Base-by-base conservation (phyloP, 2,113 vertebrate genomes). In the Oreochromis spilurus region DNA sequence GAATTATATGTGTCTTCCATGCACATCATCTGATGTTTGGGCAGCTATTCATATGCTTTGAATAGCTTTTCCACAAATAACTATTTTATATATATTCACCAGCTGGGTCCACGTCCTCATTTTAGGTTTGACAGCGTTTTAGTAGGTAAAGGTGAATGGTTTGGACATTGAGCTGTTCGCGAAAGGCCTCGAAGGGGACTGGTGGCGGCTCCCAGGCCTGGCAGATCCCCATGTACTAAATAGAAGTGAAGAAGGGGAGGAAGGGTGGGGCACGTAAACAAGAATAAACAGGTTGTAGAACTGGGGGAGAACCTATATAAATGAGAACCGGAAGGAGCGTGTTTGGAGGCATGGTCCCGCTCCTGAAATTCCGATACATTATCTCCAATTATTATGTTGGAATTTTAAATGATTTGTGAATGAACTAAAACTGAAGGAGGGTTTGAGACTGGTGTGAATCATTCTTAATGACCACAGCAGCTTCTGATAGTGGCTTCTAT, bases 101-200 rank as follows among this genome's bases (percentile, higher is more conserved):
- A 31, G 55, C 0, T 58, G 57, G 57, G 0, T 5, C 14, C 57
- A 31, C 14, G 26, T 26, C 26, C 57, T 60, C 2, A 4, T 31
- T 60, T 60, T 60, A 31, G 14, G 8, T 5, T 31, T 0, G 26
- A 60, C 57, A 60, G 57, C 17, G 26, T 60, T 60, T 60, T 31
- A 60, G 14, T 60, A 31, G 57, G 57, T 60, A 0, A 60, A 60
- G 29, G 57, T 60, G 26, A 31, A 60, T 31, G 2, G 26, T 29
- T 34, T 0, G 3, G 57, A 29, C 8, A 17, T 34, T 31, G 29
- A 60, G 57, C 57, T 0, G 57, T 31, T 31, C 17, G 3, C 7
- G 57, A 14, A 31, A 58, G 26, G 26, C 4, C 14, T 58, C 0
- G 0, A 58, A 17, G 14, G 14, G 55, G 55, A 58, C 4, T 58